Percentiles rank a stretch among this genome's conserved stretches.
phyloP scores from a whole-genome alignment of 2,797 vertebrate genomes.

The Leptodactylus fallax region DNA sequence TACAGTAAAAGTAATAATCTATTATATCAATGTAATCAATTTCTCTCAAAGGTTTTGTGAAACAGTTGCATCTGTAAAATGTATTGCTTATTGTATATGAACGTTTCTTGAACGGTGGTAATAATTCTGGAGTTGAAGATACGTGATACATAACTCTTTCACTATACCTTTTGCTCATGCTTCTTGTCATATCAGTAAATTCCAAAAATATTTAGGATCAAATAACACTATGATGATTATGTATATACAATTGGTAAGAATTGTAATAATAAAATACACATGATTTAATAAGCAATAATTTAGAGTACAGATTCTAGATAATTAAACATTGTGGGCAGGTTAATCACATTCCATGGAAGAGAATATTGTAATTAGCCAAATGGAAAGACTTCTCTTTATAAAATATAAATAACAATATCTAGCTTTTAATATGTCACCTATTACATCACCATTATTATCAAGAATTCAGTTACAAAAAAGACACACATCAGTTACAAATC shows the following conservation, averaged over 20 bases:
- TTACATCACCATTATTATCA: background rate
- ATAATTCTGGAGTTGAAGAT: background rate
- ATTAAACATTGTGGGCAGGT: background rate
- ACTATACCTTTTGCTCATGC: background rate
- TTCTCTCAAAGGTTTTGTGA: too few species aligned
- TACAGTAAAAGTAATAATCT: too few species aligned
- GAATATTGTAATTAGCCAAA: background rate
- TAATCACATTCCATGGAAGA: background rate
- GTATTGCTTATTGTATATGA: too few species aligned
- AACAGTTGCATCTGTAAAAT: too few species aligned
- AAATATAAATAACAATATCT: background rate
- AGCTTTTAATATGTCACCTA: background rate
- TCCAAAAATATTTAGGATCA: background rate
- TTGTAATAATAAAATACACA: background rate
- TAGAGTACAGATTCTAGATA: background rate
- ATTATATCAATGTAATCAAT: too few species aligned
- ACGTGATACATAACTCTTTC: too few species aligned
- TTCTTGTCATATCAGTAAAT: background rate
- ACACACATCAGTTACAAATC: conserved; percentile 38
- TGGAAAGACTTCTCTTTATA: background rate
- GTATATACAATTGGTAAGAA: background rate
- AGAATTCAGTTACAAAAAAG: background rate
- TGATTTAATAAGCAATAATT: background rate
- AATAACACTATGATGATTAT: background rate
- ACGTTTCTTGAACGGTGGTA: background rate